A percentile compares a stretch with the other conserved stretches of the same genome.
Evolutionary conservation across 2,888 invertebrate genomes (phyloP).

Genomic region (Cantharis rustica): DNA sequence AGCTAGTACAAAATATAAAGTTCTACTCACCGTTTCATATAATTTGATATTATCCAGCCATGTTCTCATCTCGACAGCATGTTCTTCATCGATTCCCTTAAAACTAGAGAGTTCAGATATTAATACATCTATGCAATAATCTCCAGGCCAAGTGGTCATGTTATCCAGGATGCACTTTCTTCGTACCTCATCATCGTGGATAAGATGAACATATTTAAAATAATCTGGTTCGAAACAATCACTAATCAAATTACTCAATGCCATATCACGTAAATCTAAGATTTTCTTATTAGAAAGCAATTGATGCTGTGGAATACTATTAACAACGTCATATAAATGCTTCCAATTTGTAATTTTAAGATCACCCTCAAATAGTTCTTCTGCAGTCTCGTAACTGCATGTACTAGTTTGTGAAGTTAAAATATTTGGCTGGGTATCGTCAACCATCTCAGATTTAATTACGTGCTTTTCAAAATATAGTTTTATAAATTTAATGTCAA

Average conservation of each 20-base stretch:
- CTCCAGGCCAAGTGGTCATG: conserved; percentile 62
- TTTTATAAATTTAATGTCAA: conserved; percentile 58
- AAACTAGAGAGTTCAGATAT: conserved; percentile 59
- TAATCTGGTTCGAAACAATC: conserved; percentile 57
- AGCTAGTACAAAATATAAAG: background rate
- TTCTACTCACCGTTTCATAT: conserved; percentile 62
- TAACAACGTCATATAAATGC: conserved; percentile 57
- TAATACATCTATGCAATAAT: conserved; percentile 61
- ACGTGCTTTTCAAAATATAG: conserved; percentile 56
- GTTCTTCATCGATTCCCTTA: conserved; percentile 50
- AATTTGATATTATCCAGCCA: conserved; percentile 68
- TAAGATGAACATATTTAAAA: conserved; percentile 60
- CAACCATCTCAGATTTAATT: conserved; percentile 35
- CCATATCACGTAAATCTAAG: conserved; percentile 62
- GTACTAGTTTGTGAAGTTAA: conserved; percentile 29
- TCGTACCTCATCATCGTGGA: conserved; percentile 60
- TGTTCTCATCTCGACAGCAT: conserved; percentile 55
- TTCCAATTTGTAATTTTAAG: conserved; percentile 50
- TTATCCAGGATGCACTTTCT: conserved; percentile 61
- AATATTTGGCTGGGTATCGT: conserved; percentile 11
- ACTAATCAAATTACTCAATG: conserved; percentile 64
- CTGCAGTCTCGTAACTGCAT: conserved; percentile 43
- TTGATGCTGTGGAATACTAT: conserved; percentile 64
- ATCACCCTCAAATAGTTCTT: conserved; percentile 47
- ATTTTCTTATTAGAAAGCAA: conserved; percentile 60